Percentiles rank a stretch among this genome's conserved stretches.
Conservation (phyloP, 2,888 invertebrate genomes). For the Pimpla rufipes region DNA sequence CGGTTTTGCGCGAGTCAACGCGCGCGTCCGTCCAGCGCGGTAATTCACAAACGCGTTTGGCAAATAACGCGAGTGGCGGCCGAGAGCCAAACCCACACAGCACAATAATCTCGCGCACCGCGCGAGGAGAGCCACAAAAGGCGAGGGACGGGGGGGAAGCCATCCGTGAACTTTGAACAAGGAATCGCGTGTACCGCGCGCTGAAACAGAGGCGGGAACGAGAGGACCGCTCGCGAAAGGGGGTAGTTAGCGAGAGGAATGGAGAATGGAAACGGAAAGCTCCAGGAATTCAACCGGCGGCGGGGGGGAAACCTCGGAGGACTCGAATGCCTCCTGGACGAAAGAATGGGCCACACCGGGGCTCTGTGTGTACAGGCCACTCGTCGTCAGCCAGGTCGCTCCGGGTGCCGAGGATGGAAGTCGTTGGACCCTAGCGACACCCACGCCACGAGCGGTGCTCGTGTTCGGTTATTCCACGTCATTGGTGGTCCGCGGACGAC, state of each 20-base stretch:
- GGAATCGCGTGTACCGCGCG: neutral
- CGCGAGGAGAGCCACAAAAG: neutral
- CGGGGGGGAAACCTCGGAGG: neutral
- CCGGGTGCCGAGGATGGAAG: conserved; percentile 1
- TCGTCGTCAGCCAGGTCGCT: neutral
- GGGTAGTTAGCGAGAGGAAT: neutral
- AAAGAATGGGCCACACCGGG: conserved; percentile 18
- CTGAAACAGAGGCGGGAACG: neutral
- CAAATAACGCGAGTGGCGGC: too few species aligned
- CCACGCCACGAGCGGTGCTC: neutral
- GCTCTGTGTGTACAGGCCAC: too few species aligned
- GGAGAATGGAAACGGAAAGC: conserved; percentile 2
- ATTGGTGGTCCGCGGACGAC: conserved; percentile 33
- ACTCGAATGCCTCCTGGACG: neutral
- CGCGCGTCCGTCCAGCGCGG: too few species aligned
- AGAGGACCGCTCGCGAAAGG: neutral
- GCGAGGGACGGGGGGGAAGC: neutral
- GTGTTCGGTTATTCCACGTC: conserved; percentile 31
- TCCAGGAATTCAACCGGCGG: neutral
- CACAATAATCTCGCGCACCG: neutral
- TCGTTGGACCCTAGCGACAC: neutral
- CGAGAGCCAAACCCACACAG: too few species aligned
- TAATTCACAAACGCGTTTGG: too few species aligned
- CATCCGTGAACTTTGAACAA: neutral
- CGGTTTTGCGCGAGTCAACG: too few species aligned